These are phyloP conservation scores for Chlorospingus semifuscus DNA, from an alignment of 2,797 vertebrate species.

Conservation along the genomic window DNA sequence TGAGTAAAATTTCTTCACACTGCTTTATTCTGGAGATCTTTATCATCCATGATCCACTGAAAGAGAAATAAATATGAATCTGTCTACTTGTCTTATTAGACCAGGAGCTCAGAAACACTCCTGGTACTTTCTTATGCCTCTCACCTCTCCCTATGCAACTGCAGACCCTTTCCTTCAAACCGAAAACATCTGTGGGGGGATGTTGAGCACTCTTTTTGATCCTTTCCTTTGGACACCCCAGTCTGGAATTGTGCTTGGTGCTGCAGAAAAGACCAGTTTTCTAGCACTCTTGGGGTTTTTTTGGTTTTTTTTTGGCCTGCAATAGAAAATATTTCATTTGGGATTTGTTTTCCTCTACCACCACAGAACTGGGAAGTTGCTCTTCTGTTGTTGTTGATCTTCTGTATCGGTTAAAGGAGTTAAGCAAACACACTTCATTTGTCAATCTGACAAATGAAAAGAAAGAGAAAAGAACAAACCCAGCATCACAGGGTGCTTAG, in stretches of 20 bases:
- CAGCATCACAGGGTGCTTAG: conserved; percentile 50
- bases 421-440: neutral
- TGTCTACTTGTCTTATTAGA: neutral
- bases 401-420: neutral
- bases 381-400: conserved; percentile 7
- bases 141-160: neutral
- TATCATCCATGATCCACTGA: neutral
- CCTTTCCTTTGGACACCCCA: neutral
- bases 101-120: neutral
- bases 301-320: neutral
- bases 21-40: neutral
- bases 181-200: fast-evolving
- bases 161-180: neutral
- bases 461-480: conserved; percentile 52
- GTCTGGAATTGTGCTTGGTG: neutral
- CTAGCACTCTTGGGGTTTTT: neutral
- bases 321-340: neutral
- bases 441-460: conserved; percentile 12
- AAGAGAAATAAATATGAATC: neutral
- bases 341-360: neutral
- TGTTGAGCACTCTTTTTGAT: neutral
- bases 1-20: neutral
- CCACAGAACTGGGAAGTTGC: neutral
- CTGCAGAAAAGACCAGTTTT: neutral
- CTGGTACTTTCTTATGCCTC: neutral